Evolutionary conservation across 1,140 invertebrate species (phyloP).

Genomic region (Araneus ventricosus): DNA sequence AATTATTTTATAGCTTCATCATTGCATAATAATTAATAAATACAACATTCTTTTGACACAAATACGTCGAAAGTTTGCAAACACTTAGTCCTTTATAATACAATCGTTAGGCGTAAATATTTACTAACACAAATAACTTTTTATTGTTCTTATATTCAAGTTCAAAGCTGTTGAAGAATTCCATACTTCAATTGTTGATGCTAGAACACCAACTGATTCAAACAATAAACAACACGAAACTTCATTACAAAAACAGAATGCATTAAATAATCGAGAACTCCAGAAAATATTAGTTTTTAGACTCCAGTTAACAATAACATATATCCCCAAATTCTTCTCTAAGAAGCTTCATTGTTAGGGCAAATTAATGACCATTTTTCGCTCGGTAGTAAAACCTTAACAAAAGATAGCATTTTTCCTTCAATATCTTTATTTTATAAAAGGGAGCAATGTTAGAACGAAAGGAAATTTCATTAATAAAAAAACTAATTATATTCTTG

Average conservation of each 20-base stretch:
- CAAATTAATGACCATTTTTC: constrained; percentile 25
- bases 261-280: neutral
- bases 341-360: neutral
- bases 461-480: constrained; percentile 13
- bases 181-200: too few species aligned
- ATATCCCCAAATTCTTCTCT: neutral
- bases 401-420: constrained; percentile 9
- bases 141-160: too few species aligned
- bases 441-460: neutral
- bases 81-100: too few species aligned
- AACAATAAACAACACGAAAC: neutral
- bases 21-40: too few species aligned
- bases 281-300: constrained; percentile 15
- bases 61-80: too few species aligned
- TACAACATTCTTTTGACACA: too few species aligned
- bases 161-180: too few species aligned
- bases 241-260: neutral
- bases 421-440: constrained; percentile 25
- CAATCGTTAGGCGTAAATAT: too few species aligned
- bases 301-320: constrained; percentile 1
- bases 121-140: too few species aligned
- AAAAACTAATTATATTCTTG: constrained; percentile 29
- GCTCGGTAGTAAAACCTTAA: neutral
- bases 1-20: too few species aligned
- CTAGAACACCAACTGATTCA: neutral